These are phyloP conservation scores for Bembecia ichneumoniformis DNA, from an alignment of 2,888 invertebrate species.

Conservation along the genomic window DNA sequence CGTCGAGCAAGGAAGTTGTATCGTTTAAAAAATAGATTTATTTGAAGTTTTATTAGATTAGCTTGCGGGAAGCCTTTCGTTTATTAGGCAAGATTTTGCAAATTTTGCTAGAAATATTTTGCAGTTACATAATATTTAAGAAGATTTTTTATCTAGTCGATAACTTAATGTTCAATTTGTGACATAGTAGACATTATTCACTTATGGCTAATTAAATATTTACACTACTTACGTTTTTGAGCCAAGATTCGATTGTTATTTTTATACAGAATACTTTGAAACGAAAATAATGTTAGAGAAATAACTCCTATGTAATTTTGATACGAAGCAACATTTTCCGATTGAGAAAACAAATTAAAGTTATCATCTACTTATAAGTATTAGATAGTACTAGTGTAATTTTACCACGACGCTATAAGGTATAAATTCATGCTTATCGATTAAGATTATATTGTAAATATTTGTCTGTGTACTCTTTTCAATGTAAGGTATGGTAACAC, in stretches of 20 bases:
- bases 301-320: no score
- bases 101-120: constrained; percentile 14
- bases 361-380: neutral
- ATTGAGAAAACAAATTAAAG: neutral
- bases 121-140: constrained; percentile 4
- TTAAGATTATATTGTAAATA: neutral
- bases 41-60: neutral
- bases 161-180: neutral
- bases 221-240: neutral
- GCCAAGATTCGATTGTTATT: neutral
- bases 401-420: neutral
- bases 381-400: neutral
- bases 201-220: neutral
- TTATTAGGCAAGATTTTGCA: neutral
- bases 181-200: neutral
- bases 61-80: neutral
- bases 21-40: constrained; percentile 39
- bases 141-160: neutral
- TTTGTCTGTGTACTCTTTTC: neutral
- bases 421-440: neutral
- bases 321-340: neutral
- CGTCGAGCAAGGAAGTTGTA: constrained; percentile 52
- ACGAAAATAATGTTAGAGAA: no score
- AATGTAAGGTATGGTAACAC: neutral
- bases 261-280: neutral